Evolutionary conservation across 2,113 vertebrate species (phyloP).

Genomic region (Tauraco erythrolophus): DNA sequence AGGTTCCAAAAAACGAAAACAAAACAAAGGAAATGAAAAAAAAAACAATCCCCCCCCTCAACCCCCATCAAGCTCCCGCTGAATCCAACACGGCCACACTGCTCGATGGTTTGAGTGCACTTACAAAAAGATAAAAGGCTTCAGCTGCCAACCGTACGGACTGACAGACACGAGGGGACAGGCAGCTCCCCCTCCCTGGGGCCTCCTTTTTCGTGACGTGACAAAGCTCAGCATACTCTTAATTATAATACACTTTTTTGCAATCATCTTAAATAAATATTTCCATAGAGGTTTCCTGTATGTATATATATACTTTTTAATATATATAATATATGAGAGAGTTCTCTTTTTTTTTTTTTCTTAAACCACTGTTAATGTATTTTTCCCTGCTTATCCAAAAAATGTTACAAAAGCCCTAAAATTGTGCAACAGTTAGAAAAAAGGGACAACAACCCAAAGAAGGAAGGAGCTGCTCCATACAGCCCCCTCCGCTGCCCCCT

Average conservation of each 20-base stretch:
- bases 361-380: constrained; percentile 52
- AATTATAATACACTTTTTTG: constrained; percentile 54
- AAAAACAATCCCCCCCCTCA: not conserved
- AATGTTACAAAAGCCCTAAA: constrained; percentile 72
- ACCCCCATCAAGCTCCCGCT: not conserved
- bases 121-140: constrained; percentile 66
- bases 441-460: constrained; percentile 44
- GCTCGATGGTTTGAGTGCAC: constrained; percentile 61
- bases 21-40: constrained; percentile 9
- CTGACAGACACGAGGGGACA: constrained; percentile 58
- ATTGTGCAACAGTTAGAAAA: constrained; percentile 72
- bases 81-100: constrained; percentile 71
- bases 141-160: constrained; percentile 58
- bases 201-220: constrained; percentile 22
- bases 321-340: constrained; percentile 26
- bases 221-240: constrained; percentile 33
- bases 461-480: constrained; percentile 1
- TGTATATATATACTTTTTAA: constrained; percentile 13
- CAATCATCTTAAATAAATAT: constrained; percentile 70
- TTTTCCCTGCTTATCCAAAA: constrained; percentile 71
- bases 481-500: not conserved
- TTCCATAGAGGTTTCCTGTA: constrained; percentile 69
- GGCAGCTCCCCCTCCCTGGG: constrained; percentile 7
- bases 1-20: constrained; percentile 4
- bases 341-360: constrained; percentile 12